Conservation (phyloP, 2,113 vertebrate species). For the Mungos mungo region DNA sequence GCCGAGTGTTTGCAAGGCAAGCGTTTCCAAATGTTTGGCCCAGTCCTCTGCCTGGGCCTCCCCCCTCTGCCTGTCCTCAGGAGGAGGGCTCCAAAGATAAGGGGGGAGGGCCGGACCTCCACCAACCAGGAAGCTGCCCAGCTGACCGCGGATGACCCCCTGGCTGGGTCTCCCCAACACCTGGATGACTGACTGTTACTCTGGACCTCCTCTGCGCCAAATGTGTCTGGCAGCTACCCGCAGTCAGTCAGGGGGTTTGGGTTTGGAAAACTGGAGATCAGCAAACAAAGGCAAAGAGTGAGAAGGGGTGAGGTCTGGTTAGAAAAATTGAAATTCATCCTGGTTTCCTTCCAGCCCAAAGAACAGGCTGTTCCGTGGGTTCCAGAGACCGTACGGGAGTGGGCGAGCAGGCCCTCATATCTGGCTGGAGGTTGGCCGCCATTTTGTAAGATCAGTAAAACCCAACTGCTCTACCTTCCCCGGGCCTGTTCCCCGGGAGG, state of each 20-base stretch:
- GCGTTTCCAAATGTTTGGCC: constrained; percentile 80
- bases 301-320: constrained; percentile 53
- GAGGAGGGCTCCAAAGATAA: constrained; percentile 67
- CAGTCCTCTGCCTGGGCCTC: neutral
- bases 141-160: constrained; percentile 52
- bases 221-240: constrained; percentile 58
- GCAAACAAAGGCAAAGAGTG: constrained; percentile 36
- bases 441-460: neutral
- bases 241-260: neutral
- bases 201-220: constrained; percentile 2
- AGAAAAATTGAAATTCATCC: constrained; percentile 44
- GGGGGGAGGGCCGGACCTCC: neutral
- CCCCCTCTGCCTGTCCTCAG: neutral
- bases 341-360: constrained; percentile 5
- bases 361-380: constrained; percentile 36
- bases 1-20: constrained; percentile 70
- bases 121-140: constrained; percentile 27
- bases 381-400: neutral
- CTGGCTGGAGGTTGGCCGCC: fast-evolving
- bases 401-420: neutral
- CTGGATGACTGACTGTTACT: constrained; percentile 57
- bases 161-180: constrained; percentile 69
- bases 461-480: neutral
- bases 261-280: constrained; percentile 43
- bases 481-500: neutral